Base-by-base conservation (phyloP, 2,888 invertebrate species). In the Andricus quercusramuli region DNA sequence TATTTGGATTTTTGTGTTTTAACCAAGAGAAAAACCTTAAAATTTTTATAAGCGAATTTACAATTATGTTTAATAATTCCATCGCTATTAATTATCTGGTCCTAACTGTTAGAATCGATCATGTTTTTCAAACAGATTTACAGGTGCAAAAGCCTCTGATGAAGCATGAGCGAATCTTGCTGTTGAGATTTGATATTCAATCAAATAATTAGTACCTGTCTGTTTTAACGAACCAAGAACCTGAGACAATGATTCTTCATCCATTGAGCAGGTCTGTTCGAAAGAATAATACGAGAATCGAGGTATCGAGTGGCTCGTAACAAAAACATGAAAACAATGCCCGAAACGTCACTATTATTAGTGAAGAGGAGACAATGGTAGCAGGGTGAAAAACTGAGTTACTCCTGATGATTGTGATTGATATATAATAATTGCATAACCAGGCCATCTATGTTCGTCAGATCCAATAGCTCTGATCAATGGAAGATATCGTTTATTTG, bases 331-430 rank as follows among this genome's bases (percentile, higher is more conserved):
- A 17, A 64, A 64, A 64, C 64, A 64, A 64, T 64, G 29, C 64
- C 25, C 22, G 64, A 17, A 64, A 64, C 29, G 2, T 29, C 6
- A 15, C 5, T 29, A 15, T 64, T 17, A 64, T 64, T 29, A 29
- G 64, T 2, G 29, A 64, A 29, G 64, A 29, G 25, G 17, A 29
- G 1, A 64, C 25, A 64, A 64, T 64, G 17, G 64, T 29, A 4
- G 15, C 25, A 29, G 13, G 15, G 15, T 25, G 22, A 62, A 62
- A 62, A 62, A 62, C 22, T 62, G 13, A 83, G 82, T 85, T 84
- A 82, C 84, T 85, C 84, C 85, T 84, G 83, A 62, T 82, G 85
- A 85, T 85, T 85, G 85, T 86, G 37, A 67, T 67, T 41, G 37
- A 41, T 67, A 37, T 41, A 80, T 83, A 80, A 84, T 84, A 81